phyloP scores from a whole-genome alignment of 2,888 invertebrate genomes.

The Drosophila mercatorum region DNA sequence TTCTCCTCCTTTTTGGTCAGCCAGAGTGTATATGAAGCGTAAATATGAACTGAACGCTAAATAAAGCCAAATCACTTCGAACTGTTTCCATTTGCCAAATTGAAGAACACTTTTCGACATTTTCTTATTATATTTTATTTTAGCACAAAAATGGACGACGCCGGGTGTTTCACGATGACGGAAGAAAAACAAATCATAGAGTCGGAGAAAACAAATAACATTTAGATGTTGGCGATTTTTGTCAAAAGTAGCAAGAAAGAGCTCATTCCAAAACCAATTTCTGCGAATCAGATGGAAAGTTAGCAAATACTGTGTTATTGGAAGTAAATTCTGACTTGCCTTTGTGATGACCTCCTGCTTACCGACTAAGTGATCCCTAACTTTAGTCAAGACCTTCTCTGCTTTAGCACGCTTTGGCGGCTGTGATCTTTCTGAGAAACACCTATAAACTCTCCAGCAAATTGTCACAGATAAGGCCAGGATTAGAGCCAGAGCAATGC shows the following conservation, averaged over 20 bases:
- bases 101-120: not conserved
- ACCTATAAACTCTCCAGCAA: not conserved
- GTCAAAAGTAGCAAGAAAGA: not conserved
- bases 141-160: too few species aligned
- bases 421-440: not conserved
- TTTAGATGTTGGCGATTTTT: slow-evolving; percentile 6
- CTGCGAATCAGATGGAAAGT: not conserved
- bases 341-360: not conserved
- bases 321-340: not conserved
- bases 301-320: not conserved
- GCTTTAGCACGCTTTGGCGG: not conserved
- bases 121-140: not conserved
- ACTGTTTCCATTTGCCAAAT: slow-evolving; percentile 5
- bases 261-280: not conserved
- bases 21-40: not conserved
- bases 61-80: not conserved
- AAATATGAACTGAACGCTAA: slow-evolving; percentile 1
- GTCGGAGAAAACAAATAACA: not conserved
- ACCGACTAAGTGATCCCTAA: not conserved
- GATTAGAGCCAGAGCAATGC: slow-evolving; percentile 2
- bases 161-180: too few species aligned
- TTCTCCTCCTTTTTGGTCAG: too few species aligned
- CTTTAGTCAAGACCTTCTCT: not conserved
- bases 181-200: not conserved
- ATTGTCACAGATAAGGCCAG: not conserved